Percentiles rank a stretch among this genome's conserved stretches.
Conservation (phyloP, 2,888 invertebrate genomes). For the Cerceris ruficornis region DNA sequence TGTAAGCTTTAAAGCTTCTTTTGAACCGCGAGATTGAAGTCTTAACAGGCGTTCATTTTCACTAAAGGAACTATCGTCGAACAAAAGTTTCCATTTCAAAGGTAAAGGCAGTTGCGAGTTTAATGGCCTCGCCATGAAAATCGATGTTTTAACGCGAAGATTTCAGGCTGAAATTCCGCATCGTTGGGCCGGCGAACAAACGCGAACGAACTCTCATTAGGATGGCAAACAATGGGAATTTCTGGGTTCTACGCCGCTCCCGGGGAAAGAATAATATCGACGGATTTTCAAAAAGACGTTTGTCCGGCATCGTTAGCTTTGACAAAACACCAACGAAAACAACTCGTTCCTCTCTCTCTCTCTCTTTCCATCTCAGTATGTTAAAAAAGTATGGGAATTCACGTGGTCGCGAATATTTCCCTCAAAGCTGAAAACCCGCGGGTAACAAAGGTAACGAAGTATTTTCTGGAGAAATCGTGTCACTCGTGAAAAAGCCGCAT, state of each 20-base stretch:
- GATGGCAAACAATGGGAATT: background rate
- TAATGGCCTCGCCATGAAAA: background rate
- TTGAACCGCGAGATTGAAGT: no score
- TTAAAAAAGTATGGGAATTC: background rate
- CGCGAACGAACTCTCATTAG: background rate
- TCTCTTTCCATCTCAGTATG: background rate
- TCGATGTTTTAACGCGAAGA: slow-evolving; percentile 6
- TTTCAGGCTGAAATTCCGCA: slow-evolving; percentile 1
- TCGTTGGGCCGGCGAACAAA: background rate
- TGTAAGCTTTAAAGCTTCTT: no score
- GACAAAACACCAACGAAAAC: background rate
- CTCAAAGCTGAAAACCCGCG: no score
- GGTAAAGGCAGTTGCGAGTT: background rate
- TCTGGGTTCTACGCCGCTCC: background rate
- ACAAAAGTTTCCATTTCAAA: background rate
- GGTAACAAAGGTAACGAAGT: background rate
- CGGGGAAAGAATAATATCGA: background rate
- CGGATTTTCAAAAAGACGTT: background rate
- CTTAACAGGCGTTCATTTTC: background rate
- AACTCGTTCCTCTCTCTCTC: background rate
- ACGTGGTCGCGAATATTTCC: no score
- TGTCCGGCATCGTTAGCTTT: background rate
- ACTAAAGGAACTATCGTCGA: background rate
- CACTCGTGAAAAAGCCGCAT: slow-evolving; percentile 2
- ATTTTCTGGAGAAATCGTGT: background rate